These are phyloP conservation scores for Penaeus vannamei DNA, from an alignment of 1,140 invertebrate species.

Conservation along the genomic window DNA sequence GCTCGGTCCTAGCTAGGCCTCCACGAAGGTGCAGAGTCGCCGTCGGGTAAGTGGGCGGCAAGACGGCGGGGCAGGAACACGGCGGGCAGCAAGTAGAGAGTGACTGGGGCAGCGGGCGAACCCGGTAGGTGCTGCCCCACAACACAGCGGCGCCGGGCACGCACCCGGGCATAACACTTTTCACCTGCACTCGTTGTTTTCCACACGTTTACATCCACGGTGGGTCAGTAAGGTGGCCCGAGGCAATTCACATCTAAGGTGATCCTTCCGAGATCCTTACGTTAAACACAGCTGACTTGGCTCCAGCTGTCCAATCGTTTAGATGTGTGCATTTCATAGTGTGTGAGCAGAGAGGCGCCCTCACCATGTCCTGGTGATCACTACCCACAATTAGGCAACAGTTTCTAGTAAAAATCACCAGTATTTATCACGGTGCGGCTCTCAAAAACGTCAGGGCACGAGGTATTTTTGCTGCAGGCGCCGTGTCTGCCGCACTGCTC, in stretches of 20 bases:
- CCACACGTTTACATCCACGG: slow-evolving; percentile 47
- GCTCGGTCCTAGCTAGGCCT: too few relatives aligned
- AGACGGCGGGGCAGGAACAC: slow-evolving; percentile 10
- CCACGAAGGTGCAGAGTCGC: not conserved
- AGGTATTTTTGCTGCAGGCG: slow-evolving; percentile 65
- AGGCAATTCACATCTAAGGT: slow-evolving; percentile 26
- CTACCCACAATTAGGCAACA: slow-evolving; percentile 63
- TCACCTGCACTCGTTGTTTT: slow-evolving; percentile 58
- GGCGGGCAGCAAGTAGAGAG: slow-evolving; percentile 56
- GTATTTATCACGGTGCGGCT: slow-evolving; percentile 63
- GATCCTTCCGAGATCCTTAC: slow-evolving; percentile 55
- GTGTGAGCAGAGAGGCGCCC: not conserved
- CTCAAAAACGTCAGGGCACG: slow-evolving; percentile 64
- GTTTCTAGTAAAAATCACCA: slow-evolving; percentile 65
- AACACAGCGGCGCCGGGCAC: slow-evolving; percentile 56
- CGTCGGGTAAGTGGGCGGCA: not conserved
- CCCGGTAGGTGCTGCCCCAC: slow-evolving; percentile 62
- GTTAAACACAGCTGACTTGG: slow-evolving; percentile 44
- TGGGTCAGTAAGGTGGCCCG: slow-evolving; percentile 50
- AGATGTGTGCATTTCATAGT: not conserved
- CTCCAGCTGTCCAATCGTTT: slow-evolving; percentile 13
- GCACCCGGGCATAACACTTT: slow-evolving; percentile 60
- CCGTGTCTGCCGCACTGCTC: slow-evolving; percentile 63
- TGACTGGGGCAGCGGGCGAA: slow-evolving; percentile 54
- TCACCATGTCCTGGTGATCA: slow-evolving; percentile 39